Evolutionary conservation across 2,113 vertebrate genomes (phyloP).

Genomic region (Odontophorus gujanensis): DNA sequence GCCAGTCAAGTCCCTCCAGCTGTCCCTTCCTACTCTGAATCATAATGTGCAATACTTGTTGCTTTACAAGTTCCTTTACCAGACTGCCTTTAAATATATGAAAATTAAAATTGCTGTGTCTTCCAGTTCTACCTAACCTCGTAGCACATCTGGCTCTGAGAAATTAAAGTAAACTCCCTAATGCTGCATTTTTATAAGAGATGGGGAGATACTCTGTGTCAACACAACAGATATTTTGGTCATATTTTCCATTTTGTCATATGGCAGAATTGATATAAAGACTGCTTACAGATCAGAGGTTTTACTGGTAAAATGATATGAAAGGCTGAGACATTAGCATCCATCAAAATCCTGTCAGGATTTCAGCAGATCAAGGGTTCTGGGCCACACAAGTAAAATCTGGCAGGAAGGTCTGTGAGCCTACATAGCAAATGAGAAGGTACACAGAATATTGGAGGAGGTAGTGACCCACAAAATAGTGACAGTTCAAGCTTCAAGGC

Average conservation of each 20-base stretch:
- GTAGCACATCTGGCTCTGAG: constrained; percentile 71
- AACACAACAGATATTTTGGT: constrained; percentile 57
- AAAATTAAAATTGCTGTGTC: constrained; percentile 51
- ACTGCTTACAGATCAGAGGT: constrained; percentile 90
- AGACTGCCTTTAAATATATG: neutral
- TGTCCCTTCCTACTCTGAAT: constrained; percentile 84
- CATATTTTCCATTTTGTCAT: constrained; percentile 80
- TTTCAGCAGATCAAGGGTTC: constrained; percentile 83
- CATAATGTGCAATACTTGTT: constrained; percentile 77
- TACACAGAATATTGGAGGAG: constrained; percentile 81
- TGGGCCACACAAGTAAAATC: constrained; percentile 87
- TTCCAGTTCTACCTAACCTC: constrained; percentile 74
- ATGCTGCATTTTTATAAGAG: constrained; percentile 27
- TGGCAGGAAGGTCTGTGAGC: constrained; percentile 79
- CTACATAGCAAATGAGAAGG: constrained; percentile 74
- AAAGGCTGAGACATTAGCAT: constrained; percentile 89
- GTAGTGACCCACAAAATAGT: constrained; percentile 76
- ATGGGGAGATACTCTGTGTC: neutral
- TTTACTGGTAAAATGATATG: constrained; percentile 87
- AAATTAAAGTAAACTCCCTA: constrained; percentile 9
- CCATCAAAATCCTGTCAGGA: constrained; percentile 90
- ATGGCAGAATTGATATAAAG: constrained; percentile 78
- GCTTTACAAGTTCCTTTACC: constrained; percentile 79
- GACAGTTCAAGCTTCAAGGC: constrained; percentile 68
- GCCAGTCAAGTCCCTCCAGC: constrained; percentile 88